Conservation (phyloP, 2,797 vertebrate species). For the Rachycentron canadum region DNA sequence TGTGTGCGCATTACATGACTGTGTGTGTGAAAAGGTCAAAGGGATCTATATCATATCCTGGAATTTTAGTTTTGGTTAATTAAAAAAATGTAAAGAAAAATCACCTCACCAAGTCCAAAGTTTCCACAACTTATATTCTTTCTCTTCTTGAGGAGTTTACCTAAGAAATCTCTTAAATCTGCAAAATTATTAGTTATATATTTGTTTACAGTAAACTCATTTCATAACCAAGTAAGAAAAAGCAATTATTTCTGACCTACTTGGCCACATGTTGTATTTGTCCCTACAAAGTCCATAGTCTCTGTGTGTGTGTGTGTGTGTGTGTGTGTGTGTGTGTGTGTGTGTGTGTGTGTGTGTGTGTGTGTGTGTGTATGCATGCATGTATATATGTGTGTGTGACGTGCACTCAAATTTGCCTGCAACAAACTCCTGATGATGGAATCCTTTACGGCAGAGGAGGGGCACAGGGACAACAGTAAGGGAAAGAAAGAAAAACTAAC, state of each 20-base stretch:
- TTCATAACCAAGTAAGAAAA: constrained; percentile 9
- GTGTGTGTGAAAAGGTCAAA: constrained; percentile 14
- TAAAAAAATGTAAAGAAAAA: not conserved
- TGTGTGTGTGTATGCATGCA: constrained; percentile 27
- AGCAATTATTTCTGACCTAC: constrained; percentile 32
- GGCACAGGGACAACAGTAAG: constrained; percentile 57
- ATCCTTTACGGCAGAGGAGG: constrained; percentile 65
- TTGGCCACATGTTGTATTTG: constrained; percentile 30
- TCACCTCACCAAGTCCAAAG: not conserved
- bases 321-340: constrained; percentile 23
- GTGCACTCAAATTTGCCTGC: constrained; percentile 40
- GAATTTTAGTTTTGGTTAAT: not conserved
- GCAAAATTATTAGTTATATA: not conserved
- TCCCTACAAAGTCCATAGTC: constrained; percentile 4
- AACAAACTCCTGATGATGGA: constrained; percentile 61
- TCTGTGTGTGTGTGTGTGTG: constrained; percentile 3
- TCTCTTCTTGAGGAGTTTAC: not conserved
- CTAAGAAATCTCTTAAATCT: not conserved
- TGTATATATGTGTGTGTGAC: constrained; percentile 30
- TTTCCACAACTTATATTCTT: not conserved
- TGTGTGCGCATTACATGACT: not conserved
- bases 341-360: constrained; percentile 5
- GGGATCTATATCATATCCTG: constrained; percentile 22
- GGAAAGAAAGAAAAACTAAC: constrained; percentile 81
- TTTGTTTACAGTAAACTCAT: constrained; percentile 5